Evolutionary conservation across 2,113 vertebrate species (phyloP).

Genomic region (Pachyramphus minor): DNA sequence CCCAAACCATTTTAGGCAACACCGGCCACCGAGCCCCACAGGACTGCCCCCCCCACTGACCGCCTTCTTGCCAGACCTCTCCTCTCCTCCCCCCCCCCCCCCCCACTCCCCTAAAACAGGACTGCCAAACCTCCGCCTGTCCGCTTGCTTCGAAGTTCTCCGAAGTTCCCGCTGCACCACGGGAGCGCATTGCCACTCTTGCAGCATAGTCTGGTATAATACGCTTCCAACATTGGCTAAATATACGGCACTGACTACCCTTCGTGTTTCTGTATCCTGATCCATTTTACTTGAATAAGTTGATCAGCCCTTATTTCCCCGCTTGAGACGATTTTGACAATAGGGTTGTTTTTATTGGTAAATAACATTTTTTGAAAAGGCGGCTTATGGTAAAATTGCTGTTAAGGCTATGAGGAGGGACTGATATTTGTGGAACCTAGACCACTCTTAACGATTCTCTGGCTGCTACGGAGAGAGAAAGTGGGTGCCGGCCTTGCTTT

Average conservation of each 20-base stretch:
- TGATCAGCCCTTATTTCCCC: neutral
- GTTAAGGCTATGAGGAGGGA: neutral
- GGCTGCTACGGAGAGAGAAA: neutral
- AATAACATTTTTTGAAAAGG: neutral
- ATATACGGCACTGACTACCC: neutral
- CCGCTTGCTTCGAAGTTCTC: too few species aligned
- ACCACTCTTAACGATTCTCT: neutral
- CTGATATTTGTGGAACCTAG: neutral
- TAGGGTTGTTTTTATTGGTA: neutral
- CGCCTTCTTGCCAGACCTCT: too few species aligned
- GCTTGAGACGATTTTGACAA: neutral
- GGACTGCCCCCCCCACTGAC: too few species aligned
- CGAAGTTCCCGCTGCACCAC: too few species aligned
- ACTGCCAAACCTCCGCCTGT: too few species aligned
- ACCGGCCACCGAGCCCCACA: too few species aligned
- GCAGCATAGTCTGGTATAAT: neutral
- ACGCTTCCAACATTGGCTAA: neutral
- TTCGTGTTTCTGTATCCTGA: neutral
- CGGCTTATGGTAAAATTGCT: neutral
- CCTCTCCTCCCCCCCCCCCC: too few species aligned
- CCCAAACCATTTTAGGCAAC: too few species aligned
- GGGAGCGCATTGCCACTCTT: too few species aligned
- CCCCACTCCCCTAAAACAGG: too few species aligned
- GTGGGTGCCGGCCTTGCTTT: neutral
- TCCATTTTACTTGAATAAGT: neutral